Base-by-base conservation (phyloP, 2,797 vertebrate genomes). In the Oceanodroma leucorhoa region DNA sequence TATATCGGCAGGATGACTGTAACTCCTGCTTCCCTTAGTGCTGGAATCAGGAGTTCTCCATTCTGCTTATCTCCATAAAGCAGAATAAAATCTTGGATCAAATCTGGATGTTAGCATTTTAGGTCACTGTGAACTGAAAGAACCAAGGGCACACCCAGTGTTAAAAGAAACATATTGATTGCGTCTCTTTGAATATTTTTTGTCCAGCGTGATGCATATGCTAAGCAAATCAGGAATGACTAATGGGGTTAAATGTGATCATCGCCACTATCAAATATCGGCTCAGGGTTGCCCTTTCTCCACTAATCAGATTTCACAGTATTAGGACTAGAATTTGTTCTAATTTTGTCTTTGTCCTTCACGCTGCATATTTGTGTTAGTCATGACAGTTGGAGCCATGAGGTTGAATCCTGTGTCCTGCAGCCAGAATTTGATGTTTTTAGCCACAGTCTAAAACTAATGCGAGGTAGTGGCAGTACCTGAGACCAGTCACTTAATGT, bases 141-240 rank as follows among this genome's bases (percentile, higher is more conserved):
- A 75, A 83, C 5, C 62, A 81, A 87, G 60, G 81, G 27, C 55
- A 80, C 62, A 64, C 46, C 51, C 91, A 36, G 36, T 45, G 14
- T 90, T 89, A 41, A 57, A 90, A 91, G 72, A 86, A 94, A 51
- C 23, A n/a, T 88, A 96, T 84, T 88, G 93, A 94, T 86, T 76
- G 10, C 0, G 1, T 79, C 76, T 91, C 77, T 93, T 29, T 72
- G 73, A 82, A 79, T 90, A 60, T 18, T 75, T 94, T 91, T 90
- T 91, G 55, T 95, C 45, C 66, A 89, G 48, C 45, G 54, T 87
- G 95, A 89, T 96, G 73, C 53, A 86, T 60, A 86, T 86, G 55
- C 36, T 82, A 94, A 94, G 48, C 51, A 86, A 90, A 79, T 88
- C 85, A 87, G 54, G 60, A 95, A 82, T 87, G 80, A 88, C 72